Base-by-base conservation (phyloP, 2,888 invertebrate genomes). In the Erynnis tages region DNA sequence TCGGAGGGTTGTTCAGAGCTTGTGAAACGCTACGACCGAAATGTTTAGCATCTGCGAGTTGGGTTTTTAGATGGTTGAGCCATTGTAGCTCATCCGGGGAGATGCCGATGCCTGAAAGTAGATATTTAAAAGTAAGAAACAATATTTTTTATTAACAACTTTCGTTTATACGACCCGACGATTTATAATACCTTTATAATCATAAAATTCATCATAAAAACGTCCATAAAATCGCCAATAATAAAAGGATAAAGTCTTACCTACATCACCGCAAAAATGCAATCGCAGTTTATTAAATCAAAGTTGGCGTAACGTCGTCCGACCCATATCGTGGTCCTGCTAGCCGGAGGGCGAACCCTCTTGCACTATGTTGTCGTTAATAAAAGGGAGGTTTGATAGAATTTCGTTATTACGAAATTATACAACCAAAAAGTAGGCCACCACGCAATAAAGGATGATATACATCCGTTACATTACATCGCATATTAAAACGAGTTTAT, bases 221-320 rank as follows among this genome's bases (percentile, higher is more conserved):
- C 4, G n/a, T 29, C 11, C 2, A n/a, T n/a, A 8, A 29, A 35
- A 44, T 52, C 53, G 27, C 29, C 41, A 44, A 27, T 40, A 41
- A 48, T 45, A 48, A 53, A 32, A 35, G 55, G 43, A 41, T 27
- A 2, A 14, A 40, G 10, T 17, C 41, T 14, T 4, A 37, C 35
- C 35, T 17, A 37, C 8, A 17, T 27, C 44, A 52, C 40, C 54
- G 37, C 43, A 50, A 55, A 59, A 55, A 55, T 54, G 57, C 58
- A 59, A 46, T 48, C 53, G 58, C 55, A 56, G 60, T 60, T 55
- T 65, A 69, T 69, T 66, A 67, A 68, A 67, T 67, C 59, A 65
- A 69, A 69, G 68, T 63, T 65, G 65, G 67, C 69, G 73, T 67
- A 73, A 73, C 68, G 63, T 65, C 63, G 67, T 63, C 64, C 65